Conservation (phyloP, 2,113 vertebrate species). For the Podarcis raffonei region DNA sequence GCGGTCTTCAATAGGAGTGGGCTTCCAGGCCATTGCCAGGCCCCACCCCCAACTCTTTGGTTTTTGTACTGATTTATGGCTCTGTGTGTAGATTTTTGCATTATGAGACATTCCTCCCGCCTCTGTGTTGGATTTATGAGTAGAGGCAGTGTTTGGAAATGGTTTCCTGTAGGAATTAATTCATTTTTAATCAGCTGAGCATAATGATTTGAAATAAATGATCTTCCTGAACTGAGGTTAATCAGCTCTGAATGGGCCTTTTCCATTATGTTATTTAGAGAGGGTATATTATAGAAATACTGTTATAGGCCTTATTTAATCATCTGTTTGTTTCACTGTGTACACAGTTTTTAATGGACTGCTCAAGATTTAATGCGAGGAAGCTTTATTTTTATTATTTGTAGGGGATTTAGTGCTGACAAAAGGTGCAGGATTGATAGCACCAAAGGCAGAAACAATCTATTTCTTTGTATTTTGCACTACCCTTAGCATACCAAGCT, state of each 20-base stretch:
- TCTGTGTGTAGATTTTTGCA: not conserved
- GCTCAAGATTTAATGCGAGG: conserved; percentile 49
- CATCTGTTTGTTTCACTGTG: conserved; percentile 77
- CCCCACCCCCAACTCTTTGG: too few relatives aligned
- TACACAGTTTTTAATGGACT: conserved; percentile 61
- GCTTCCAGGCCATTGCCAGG: not conserved
- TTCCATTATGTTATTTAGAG: conserved; percentile 74
- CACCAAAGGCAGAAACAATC: conserved; percentile 53
- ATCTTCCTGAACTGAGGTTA: conserved; percentile 73
- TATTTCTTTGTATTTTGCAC: conserved; percentile 7
- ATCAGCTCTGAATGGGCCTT: conserved; percentile 71
- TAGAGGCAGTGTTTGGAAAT: conserved; percentile 26
- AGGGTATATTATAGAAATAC: conserved; percentile 73
- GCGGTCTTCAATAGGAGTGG: not conserved
- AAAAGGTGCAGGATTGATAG: conserved; percentile 47
- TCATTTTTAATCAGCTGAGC: conserved; percentile 77
- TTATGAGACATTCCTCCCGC: not conserved
- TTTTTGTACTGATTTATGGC: not conserved
- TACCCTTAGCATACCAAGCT: not conserved
- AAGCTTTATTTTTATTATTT: conserved; percentile 61
- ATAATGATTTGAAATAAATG: conserved; percentile 75
- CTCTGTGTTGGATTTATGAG: not conserved
- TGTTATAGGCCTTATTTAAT: conserved; percentile 76
- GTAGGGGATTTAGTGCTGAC: conserved; percentile 53
- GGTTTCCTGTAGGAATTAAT: conserved; percentile 71